Evolutionary conservation across 2,113 vertebrate species (phyloP), one percentile per base, ranked within the genome.

Genomic region (Illadopsis cleaveri): DNA sequence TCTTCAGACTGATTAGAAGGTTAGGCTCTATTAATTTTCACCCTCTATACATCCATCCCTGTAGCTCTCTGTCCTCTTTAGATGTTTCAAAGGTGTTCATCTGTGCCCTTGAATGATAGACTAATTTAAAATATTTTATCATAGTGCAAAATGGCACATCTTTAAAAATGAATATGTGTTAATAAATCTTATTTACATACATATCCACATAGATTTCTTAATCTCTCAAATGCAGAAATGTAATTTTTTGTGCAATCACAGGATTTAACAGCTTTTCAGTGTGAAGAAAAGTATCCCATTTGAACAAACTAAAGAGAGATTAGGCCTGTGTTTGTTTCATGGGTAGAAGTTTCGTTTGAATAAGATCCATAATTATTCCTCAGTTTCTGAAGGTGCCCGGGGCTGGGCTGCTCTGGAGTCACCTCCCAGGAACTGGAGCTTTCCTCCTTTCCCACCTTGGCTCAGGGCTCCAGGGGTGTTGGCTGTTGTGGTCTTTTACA

Each of bases 1-100:
- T 96, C 96, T 95, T 95, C 76, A 94, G 35, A 64, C 82, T 97
- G 92, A 97, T 96, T 94, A 96, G 68, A 84, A 94, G 76, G 85
- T 88, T 95, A 92, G 85, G 69, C 40, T 93, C 68, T 88, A 86
- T 90, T 90, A 94, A 73, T 96, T 68, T 62, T 60, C 27, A 77
- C 54, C 62, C 65, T 81, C 85, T 58, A 72, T 85, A 73, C 71
- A 68, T 93, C 66, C 88, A 62, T 89, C 47, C 78, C 54, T 66
- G 70, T 85, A 86, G 82, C 45, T 90, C 25, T 86, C 50, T 91
- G 71, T 81, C 47, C 87, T 95, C 58, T 92, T 47, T 48, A 75
- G 68, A 54, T 64, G 33, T 90, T 96, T 94, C 86, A 78, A 68
- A 96, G 85, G 40, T 93, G 23, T 92, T 95, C 60, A 40, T 66